Evolutionary conservation across 2,888 invertebrate genomes (phyloP).

Genomic region (Melanostoma scalare): DNA sequence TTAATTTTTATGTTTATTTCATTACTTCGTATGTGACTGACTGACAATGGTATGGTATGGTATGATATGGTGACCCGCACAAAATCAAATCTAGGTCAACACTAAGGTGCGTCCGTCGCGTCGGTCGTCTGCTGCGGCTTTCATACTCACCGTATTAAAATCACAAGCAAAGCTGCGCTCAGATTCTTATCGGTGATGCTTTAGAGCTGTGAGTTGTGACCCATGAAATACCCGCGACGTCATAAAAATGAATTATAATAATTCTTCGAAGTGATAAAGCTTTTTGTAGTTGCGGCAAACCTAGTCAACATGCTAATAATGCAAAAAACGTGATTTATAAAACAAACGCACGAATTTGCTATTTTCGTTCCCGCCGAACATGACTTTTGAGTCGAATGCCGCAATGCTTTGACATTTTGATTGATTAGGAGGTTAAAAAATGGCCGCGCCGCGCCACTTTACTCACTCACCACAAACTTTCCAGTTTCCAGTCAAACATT

Average conservation of each 20-base stretch:
- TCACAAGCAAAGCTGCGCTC: constrained; percentile 29
- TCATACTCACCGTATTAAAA: constrained; percentile 49
- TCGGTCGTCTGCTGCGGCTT: constrained; percentile 24
- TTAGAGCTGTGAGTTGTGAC: constrained; percentile 41
- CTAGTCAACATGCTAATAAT: constrained; percentile 47
- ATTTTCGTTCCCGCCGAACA: constrained; percentile 26
- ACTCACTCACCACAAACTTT: constrained; percentile 31
- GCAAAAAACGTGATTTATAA: constrained; percentile 64
- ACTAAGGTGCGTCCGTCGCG: constrained; percentile 41
- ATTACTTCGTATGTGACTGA: constrained; percentile 12
- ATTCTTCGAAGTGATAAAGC: constrained; percentile 51
- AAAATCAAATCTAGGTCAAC: constrained; percentile 30
- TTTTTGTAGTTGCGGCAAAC: background rate
- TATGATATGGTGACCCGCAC: constrained; percentile 39
- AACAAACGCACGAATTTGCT: constrained; percentile 38
- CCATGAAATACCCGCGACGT: constrained; percentile 18
- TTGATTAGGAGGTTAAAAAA: constrained; percentile 48
- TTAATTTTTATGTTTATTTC: constrained; percentile 30
- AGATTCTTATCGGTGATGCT: constrained; percentile 62
- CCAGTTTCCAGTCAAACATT: constrained; percentile 28
- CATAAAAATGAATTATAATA: constrained; percentile 49
- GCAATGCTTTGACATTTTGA: constrained; percentile 31
- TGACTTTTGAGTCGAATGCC: constrained; percentile 56
- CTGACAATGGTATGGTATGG: background rate
- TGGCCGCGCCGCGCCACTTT: constrained; percentile 6